Conservation (phyloP, 2,113 vertebrate species). For the Anseranas semipalmata region DNA sequence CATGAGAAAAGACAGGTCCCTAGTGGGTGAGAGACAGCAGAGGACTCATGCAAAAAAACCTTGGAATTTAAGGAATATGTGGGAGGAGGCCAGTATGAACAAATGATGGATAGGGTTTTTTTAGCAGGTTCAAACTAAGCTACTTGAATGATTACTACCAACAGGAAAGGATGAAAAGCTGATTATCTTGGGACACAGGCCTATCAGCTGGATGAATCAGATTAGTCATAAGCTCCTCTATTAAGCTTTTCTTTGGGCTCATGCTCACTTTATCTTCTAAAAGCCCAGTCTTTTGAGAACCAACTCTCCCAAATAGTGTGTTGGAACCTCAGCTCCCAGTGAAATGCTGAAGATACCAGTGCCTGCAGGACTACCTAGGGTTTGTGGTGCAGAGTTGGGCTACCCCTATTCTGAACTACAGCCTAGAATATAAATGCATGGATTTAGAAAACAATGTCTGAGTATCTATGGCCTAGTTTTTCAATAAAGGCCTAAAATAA, state of each 20-base stretch:
- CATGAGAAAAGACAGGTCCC: not conserved
- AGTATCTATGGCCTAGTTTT: not conserved
- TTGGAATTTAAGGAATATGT: not conserved
- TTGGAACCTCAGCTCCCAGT: not conserved
- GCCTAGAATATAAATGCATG: not conserved
- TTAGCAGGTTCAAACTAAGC: not conserved
- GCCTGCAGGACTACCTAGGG: rapidly evolving
- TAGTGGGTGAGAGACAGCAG: not conserved
- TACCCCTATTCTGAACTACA: not conserved
- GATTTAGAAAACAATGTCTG: not conserved
- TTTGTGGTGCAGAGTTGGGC: not conserved
- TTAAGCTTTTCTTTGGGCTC: not conserved
- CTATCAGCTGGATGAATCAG: not conserved
- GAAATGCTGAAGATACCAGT: rapidly evolving
- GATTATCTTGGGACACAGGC: conserved; percentile 2
- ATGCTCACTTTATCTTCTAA: not conserved
- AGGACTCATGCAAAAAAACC: not conserved
- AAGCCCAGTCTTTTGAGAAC: not conserved
- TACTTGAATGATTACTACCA: not conserved
- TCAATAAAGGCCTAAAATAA: not conserved
- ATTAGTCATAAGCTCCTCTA: not conserved
- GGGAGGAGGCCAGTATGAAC: not conserved
- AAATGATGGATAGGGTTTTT: not conserved
- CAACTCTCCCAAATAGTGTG: not conserved
- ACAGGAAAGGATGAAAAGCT: not conserved